Conservation (phyloP, 2,113 vertebrate genomes). For the Hyperoodon ampullatus region DNA sequence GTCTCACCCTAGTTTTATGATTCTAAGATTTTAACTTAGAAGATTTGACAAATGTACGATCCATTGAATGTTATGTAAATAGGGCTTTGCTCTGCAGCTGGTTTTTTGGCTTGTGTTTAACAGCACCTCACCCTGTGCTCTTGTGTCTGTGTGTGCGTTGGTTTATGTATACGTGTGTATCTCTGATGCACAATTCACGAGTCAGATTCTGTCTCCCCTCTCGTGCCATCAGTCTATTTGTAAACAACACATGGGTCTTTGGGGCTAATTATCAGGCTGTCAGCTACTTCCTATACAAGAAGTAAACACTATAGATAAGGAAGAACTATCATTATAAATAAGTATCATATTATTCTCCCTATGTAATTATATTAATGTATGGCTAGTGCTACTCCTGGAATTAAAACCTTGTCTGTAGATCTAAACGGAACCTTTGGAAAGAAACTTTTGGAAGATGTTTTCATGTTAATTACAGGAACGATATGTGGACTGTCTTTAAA, state of each 20-base stretch:
- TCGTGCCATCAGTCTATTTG: background rate
- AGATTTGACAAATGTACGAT: background rate
- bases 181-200: background rate
- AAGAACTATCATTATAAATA: background rate
- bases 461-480: background rate
- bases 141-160: background rate
- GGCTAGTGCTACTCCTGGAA: background rate
- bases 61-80: background rate
- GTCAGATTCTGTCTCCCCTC: background rate
- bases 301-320: background rate
- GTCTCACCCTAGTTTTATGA: background rate
- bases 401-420: background rate
- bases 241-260: background rate
- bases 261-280: background rate
- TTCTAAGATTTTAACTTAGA: constrained; percentile 15
- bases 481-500: background rate
- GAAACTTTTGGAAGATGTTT: background rate
- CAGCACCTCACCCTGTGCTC: background rate
- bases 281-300: background rate
- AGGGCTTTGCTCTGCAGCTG: background rate
- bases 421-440: background rate
- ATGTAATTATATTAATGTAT: background rate
- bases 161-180: background rate
- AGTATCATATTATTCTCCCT: background rate
- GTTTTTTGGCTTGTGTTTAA: background rate